Percentiles rank a stretch among this genome's conserved stretches.
phyloP scores from a whole-genome alignment of 30 jellyfish, hydroid and myxozoan species.

The Cassiopea xamachana region DNA sequence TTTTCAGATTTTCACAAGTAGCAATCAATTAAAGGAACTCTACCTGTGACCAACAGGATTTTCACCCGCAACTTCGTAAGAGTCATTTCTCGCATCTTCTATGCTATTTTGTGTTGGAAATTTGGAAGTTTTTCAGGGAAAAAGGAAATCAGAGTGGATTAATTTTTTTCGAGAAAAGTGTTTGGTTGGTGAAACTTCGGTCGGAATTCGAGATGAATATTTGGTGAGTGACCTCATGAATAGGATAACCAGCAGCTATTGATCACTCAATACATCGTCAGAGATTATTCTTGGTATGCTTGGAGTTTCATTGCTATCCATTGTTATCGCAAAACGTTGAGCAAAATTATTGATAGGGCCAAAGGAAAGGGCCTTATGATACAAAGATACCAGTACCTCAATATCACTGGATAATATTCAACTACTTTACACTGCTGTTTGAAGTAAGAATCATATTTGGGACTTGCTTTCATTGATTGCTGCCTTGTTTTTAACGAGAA shows the following conservation, averaged over 20 bases:
- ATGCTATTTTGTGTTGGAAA: not conserved
- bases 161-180: not conserved
- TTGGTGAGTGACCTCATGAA: slow-evolving; percentile 95
- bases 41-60: not conserved
- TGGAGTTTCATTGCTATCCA: slow-evolving; percentile 54
- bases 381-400: not conserved
- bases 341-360: slow-evolving; percentile 30
- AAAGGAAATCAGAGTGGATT: not conserved
- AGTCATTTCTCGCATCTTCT: not conserved
- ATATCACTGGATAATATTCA: not conserved
- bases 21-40: not conserved
- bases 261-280: slow-evolving; percentile 87
- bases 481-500: not conserved
- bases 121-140: not conserved
- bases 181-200: slow-evolving; percentile 11
- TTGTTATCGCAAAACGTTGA: slow-evolving; percentile 31
- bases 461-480: not conserved
- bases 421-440: not conserved
- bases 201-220: slow-evolving; percentile 70
- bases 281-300: slow-evolving; percentile 50
- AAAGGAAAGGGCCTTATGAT: not conserved
- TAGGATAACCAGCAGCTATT: slow-evolving; percentile 91
- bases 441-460: not conserved
- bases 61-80: not conserved
- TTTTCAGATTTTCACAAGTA: not conserved